Evolutionary conservation across 2,797 vertebrate genomes (phyloP).

Genomic region (Poeciliopsis gracilis): DNA sequence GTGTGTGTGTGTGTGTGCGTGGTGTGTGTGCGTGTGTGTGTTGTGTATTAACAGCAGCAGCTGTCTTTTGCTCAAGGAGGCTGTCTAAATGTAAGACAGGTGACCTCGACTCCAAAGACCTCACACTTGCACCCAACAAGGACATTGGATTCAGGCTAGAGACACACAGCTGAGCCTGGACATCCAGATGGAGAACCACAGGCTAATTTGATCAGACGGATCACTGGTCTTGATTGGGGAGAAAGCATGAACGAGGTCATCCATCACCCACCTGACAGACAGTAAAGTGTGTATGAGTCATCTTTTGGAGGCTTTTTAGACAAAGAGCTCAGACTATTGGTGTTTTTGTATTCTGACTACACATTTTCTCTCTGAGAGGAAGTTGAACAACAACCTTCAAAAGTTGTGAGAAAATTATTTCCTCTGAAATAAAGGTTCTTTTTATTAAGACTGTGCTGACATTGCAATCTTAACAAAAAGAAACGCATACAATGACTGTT

Average conservation of each 20-base stretch:
- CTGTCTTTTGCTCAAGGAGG: slow-evolving; percentile 47
- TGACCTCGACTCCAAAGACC: slow-evolving; percentile 53
- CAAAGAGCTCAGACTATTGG: slow-evolving; percentile 6
- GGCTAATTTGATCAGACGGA: slow-evolving; percentile 67
- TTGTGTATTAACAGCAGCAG: slow-evolving; percentile 37
- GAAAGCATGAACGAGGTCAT: slow-evolving; percentile 41
- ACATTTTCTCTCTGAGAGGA: slow-evolving; percentile 8
- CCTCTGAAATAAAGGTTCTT: background rate
- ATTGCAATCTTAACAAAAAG: too few species aligned
- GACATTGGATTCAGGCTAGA: slow-evolving; percentile 48
- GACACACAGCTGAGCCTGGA: slow-evolving; percentile 66
- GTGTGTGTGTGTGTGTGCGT: background rate
- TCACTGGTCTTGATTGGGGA: slow-evolving; percentile 53
- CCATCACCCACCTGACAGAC: slow-evolving; percentile 35
- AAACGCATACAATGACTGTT: too few species aligned
- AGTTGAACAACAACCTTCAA: background rate
- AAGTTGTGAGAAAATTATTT: background rate
- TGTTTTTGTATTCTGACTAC: slow-evolving; percentile 10
- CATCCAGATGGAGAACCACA: slow-evolving; percentile 48
- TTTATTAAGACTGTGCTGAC: background rate
- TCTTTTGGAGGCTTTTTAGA: slow-evolving; percentile 35
- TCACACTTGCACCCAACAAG: slow-evolving; percentile 20
- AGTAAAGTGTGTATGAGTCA: slow-evolving; percentile 18
- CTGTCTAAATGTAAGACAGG: slow-evolving; percentile 56
- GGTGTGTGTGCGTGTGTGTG: background rate